Evolutionary conservation across 2,797 vertebrate genomes (phyloP).

Genomic region (Sphaeramia orbicularis): DNA sequence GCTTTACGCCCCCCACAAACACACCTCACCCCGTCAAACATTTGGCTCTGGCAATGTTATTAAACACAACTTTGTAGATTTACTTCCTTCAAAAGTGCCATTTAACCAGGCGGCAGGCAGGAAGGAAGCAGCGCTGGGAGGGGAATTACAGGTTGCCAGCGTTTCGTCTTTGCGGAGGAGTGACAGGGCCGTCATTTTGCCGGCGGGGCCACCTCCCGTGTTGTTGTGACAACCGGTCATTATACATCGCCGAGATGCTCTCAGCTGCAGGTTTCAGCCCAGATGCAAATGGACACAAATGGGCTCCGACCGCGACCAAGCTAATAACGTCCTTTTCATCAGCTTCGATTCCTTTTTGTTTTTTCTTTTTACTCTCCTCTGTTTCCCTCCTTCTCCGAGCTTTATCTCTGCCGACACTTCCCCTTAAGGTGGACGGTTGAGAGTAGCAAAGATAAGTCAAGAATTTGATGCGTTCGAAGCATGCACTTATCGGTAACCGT

Average conservation of each 20-base stretch:
- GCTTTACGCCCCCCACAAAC: constrained; percentile 75
- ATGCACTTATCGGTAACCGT: not conserved
- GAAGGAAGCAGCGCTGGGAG: constrained; percentile 88
- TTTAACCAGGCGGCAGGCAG: constrained; percentile 96
- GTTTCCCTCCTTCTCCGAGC: not conserved
- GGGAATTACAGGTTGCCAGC: constrained; percentile 99
- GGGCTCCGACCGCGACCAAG: constrained; percentile 94
- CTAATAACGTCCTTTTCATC: constrained; percentile 92
- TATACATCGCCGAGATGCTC: constrained; percentile 95
- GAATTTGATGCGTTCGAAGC: constrained; percentile 9
- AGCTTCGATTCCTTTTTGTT: constrained; percentile 66
- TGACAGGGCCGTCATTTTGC: constrained; percentile 99
- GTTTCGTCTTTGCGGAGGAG: constrained; percentile 90
- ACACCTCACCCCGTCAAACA: constrained; percentile 88
- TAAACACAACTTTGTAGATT: constrained; percentile 98
- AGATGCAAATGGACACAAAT: constrained; percentile 99
- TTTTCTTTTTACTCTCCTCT: constrained; percentile 60
- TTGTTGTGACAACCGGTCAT: constrained; percentile 99
- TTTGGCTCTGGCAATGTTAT: constrained; percentile 92
- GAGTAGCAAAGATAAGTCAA: constrained; percentile 4
- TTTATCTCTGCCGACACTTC: constrained; percentile 1
- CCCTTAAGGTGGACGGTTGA: constrained; percentile 90
- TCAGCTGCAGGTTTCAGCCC: constrained; percentile 96
- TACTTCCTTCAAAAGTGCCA: constrained; percentile 98
- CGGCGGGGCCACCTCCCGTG: constrained; percentile 95